Percentiles rank a stretch among this genome's conserved stretches.
These are phyloP conservation scores for Boloria selene DNA, from an alignment of 2,888 invertebrate genomes.

Conservation along the genomic window DNA sequence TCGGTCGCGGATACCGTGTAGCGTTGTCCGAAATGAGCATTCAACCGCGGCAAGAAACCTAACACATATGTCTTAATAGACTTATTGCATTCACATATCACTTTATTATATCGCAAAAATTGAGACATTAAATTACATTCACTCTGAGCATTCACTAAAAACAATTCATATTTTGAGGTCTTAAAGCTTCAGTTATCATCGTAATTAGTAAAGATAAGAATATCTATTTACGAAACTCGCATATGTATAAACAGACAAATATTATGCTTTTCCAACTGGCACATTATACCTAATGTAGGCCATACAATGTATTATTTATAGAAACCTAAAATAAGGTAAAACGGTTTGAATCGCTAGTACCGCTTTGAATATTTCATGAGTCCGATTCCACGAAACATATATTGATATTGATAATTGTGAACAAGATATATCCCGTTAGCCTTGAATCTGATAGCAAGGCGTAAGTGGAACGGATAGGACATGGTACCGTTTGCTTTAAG, in stretches of 20 bases:
- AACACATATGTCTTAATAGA: constrained; percentile 30
- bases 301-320: constrained; percentile 27
- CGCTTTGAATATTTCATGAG: constrained; percentile 43
- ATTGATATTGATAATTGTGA: constrained; percentile 47
- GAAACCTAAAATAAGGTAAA: constrained; percentile 27
- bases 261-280: background rate
- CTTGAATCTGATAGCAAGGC: constrained; percentile 50
- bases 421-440: constrained; percentile 46
- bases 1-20: constrained; percentile 88
- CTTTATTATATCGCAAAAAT: constrained; percentile 13
- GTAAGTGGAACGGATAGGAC: constrained; percentile 57
- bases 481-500: constrained; percentile 49
- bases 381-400: constrained; percentile 25
- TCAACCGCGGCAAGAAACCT: constrained; percentile 87
- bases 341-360: constrained; percentile 35
- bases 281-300: background rate
- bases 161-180: too few relatives aligned
- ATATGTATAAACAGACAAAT: background rate
- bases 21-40: constrained; percentile 86
- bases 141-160: too few relatives aligned
- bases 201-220: too few relatives aligned
- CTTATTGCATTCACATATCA: constrained; percentile 16
- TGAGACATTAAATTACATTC: constrained; percentile 9
- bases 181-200: too few relatives aligned
- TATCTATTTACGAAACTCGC: background rate